Evolutionary conservation across 2,113 vertebrate genomes (phyloP).

Genomic region (Bujurquina vittata): DNA sequence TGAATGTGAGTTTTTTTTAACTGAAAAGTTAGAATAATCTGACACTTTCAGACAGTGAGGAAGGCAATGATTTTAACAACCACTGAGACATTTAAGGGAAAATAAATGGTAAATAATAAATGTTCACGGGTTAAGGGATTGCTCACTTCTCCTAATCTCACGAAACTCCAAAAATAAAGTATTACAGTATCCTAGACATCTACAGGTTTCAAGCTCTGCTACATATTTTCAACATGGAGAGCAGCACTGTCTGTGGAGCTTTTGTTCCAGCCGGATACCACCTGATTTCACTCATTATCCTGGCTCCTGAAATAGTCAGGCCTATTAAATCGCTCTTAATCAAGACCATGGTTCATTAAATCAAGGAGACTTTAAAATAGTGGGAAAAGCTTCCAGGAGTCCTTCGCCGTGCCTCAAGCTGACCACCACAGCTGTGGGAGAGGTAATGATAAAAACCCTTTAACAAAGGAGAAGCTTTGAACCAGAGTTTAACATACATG

Average conservation of each 20-base stretch:
- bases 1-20: background rate
- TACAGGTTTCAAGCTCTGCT: background rate
- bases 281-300: slow-evolving; percentile 74
- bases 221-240: slow-evolving; percentile 25
- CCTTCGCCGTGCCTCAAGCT: slow-evolving; percentile 19
- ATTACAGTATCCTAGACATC: background rate
- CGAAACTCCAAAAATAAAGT: background rate
- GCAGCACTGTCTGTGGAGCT: slow-evolving; percentile 30
- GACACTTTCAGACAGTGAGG: background rate
- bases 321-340: slow-evolving; percentile 73
- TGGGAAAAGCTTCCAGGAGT: slow-evolving; percentile 24
- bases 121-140: background rate
- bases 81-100: background rate
- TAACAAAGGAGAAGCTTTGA: background rate
- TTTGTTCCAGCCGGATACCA: slow-evolving; percentile 63
- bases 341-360: slow-evolving; percentile 69
- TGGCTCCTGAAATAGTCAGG: slow-evolving; percentile 69
- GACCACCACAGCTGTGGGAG: slow-evolving; percentile 8
- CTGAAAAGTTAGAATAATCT: background rate
- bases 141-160: background rate
- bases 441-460: background rate
- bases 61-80: background rate
- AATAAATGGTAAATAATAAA: background rate
- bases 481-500: background rate
- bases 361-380: slow-evolving; percentile 52